Base-by-base conservation (phyloP, 2,888 invertebrate species). In the Erebia aethiops region DNA sequence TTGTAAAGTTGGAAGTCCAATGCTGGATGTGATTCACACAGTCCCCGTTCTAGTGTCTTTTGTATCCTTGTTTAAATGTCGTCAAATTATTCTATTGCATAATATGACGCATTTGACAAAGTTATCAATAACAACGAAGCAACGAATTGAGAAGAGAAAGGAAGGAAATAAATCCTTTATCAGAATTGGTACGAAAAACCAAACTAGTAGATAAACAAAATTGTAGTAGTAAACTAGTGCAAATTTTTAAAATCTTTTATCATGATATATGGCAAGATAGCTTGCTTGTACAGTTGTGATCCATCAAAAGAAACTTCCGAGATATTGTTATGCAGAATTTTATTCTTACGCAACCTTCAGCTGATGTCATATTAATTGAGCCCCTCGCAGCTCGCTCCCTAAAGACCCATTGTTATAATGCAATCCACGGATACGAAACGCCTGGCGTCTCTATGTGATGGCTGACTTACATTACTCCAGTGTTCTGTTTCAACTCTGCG, bases 331-430 rank as follows among this genome's bases (percentile, higher is more conserved):
- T 18, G 10, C 54, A 54, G 43, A 41, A 65, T 35, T 41, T 65
- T 65, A 56, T 41, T 56, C 14, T 65, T 18, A 35, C 41, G 54
- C 16, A 65, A 43, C 57, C 66, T 66, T 66, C 57, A 57, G 57
- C 26, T 61, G n/a, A 18, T 60, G 58, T 54, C 41, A 57, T 64
- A 68, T 61, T 65, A 69, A 51, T 64, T 26, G 57, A 54, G 14
- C 16, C 65, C n/a, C 26, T n/a, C 52, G 14, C 16, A 56, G 13
- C 26, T n/a, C 52, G 18, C 41, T 70, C 74, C 67, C 74, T 56
- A 46, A 52, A 62, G 72, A n/a, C 54, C 61, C 52, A 74, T 74
- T 74, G 74, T 74, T 41, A 65, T n/a, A 52, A 71, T 71, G 69
- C 67, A 70, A 61, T 65, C 51, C 58, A 54, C 52, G 64, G 61